Conservation (phyloP, 2,113 vertebrate genomes). For the Tragelaphus buxtoni region DNA sequence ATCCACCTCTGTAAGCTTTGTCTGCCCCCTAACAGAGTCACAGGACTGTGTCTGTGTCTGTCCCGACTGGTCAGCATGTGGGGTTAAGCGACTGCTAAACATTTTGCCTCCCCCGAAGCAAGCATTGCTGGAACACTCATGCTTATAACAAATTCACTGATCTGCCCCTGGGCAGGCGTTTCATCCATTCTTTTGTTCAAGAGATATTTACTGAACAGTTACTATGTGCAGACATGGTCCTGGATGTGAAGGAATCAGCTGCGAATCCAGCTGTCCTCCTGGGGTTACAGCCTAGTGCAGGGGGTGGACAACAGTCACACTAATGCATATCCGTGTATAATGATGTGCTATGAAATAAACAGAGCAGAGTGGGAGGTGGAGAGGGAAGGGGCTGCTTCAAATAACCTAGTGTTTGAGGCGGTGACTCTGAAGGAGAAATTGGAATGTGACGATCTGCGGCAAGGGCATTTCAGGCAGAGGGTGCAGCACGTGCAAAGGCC, state of each 20-base stretch:
- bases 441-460: background rate
- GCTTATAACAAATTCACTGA: background rate
- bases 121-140: background rate
- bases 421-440: background rate
- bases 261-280: background rate
- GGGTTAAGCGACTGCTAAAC: background rate
- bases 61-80: background rate
- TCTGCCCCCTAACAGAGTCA: background rate
- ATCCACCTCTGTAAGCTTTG: background rate
- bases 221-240: background rate
- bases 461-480: background rate
- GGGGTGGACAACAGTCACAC: too few relatives aligned
- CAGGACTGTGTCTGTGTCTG: background rate
- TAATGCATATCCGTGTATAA: accelerated
- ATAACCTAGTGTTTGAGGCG: background rate
- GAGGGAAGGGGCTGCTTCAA: background rate
- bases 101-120: background rate
- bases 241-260: background rate
- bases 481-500: background rate
- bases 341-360: background rate
- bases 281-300: background rate
- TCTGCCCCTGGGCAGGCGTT: background rate
- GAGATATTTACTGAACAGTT: background rate
- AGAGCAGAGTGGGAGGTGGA: background rate
- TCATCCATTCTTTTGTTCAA: background rate